Base-by-base conservation (phyloP, 1,140 invertebrate species). In the Drosophila funebris region DNA sequence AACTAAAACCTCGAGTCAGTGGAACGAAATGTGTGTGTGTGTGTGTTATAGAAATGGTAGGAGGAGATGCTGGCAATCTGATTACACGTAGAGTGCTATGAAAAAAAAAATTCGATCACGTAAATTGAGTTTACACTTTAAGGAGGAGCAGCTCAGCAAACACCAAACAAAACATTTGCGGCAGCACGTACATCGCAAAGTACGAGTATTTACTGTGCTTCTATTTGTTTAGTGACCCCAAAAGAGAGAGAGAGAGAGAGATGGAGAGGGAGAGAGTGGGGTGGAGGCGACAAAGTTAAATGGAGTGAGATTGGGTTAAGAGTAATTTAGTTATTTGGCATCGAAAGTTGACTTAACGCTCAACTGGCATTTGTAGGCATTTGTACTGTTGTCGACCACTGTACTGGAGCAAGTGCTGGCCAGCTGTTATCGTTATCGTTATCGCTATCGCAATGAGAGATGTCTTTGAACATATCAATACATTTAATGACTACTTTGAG, bases 81-180 rank as follows among this genome's bases (percentile, higher is more conserved):
- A 63, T 71, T 68, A 66, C 37, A 54, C 16, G 29, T 48, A 68
- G 60, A 61, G 56, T 54, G 64, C 31, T 27, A 39, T 11, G 56
- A 18, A 50, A 71, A 71, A 50, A 71, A 71, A 70, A 78, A 83
- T 81, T 83, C 74, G 79, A 81, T 81, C 78, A 81, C 78, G 78
- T 81, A 83, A 83, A 83, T 83, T 81, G 78, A 83, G 79, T 81
- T 83, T 81, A 78, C 74, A 78, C 79, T 75, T 71, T 71, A 41
- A 58, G 54, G 31, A 53, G 37, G 3, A 27, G 22, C 6, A 48
- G 4, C 22, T n/a, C 18, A 9, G n/a, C 13, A 50, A 33, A 33
- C 27, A 33, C 29, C 54, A 69, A 64, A 69, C 56, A 75, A 71
- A 50, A 64, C 68, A 66, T 71, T 71, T 79, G 76, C 66, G 71